Conservation (phyloP, 1,140 invertebrate genomes). For the Cydia strobilella region DNA sequence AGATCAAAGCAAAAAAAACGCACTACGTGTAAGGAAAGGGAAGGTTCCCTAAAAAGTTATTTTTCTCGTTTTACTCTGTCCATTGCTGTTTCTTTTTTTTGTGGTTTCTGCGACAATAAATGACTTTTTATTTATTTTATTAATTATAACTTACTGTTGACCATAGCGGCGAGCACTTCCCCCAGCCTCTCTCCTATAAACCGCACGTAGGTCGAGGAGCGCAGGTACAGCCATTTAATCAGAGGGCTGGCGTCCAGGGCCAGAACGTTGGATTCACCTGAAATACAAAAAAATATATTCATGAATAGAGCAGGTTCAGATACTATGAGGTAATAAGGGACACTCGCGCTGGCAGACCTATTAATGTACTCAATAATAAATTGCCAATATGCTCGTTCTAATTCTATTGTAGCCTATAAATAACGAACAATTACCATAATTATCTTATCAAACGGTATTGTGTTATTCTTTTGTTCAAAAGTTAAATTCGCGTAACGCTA, state of each 20-base stretch:
- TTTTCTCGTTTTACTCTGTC: too few species aligned
- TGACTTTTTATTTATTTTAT: too few species aligned
- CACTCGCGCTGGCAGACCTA: too few species aligned
- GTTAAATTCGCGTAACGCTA: not conserved
- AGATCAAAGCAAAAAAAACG: too few species aligned
- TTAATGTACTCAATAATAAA: too few species aligned
- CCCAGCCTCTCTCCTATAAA: slow-evolving; percentile 69
- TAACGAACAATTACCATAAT: not conserved
- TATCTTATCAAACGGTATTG: not conserved
- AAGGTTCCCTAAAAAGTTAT: too few species aligned
- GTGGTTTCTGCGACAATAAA: too few species aligned
- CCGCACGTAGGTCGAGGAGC: slow-evolving; percentile 65
- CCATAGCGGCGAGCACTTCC: slow-evolving; percentile 53
- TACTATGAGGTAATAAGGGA: too few species aligned
- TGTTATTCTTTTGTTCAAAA: not conserved
- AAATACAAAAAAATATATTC: too few species aligned
- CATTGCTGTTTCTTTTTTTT: too few species aligned
- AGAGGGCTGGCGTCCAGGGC: slow-evolving; percentile 69
- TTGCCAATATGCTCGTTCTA: not conserved
- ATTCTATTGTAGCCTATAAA: not conserved
- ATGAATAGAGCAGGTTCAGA: too few species aligned
- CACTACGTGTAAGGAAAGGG: too few species aligned
- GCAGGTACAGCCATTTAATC: slow-evolving; percentile 68
- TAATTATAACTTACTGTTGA: slow-evolving; percentile 62
- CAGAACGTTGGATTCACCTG: slow-evolving; percentile 58